These are phyloP conservation scores for Acleris sparsana DNA, from an alignment of 2,888 invertebrate genomes.

Conservation along the genomic window DNA sequence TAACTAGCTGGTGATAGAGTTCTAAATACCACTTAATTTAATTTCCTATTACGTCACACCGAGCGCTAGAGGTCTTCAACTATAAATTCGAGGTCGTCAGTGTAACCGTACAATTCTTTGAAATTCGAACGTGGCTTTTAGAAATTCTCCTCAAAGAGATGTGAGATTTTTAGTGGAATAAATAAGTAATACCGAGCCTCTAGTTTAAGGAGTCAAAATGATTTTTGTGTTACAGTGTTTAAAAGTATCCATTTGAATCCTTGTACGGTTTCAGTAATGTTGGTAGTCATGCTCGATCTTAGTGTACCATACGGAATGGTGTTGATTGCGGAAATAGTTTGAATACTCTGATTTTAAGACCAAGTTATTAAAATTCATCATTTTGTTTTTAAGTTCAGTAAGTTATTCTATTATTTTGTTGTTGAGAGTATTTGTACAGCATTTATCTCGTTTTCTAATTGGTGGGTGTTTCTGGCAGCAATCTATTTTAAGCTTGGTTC, in stretches of 20 bases:
- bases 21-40: slow-evolving; percentile 29
- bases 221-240: slow-evolving; percentile 16
- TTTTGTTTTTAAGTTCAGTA: slow-evolving; percentile 28
- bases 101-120: slow-evolving; percentile 25
- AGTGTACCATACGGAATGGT: slow-evolving; percentile 8
- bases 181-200: slow-evolving; percentile 63
- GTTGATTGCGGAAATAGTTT: slow-evolving; percentile 9
- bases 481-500: slow-evolving; percentile 23
- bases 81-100: slow-evolving; percentile 26
- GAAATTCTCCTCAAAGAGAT: slow-evolving; percentile 47
- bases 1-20: slow-evolving; percentile 25
- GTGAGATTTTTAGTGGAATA: slow-evolving; percentile 68
- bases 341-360: slow-evolving; percentile 21
- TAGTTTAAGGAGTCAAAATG: slow-evolving; percentile 42
- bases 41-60: slow-evolving; percentile 30
- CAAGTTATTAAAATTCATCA: slow-evolving; percentile 11
- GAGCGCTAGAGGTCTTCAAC: slow-evolving; percentile 27
- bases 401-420: slow-evolving; percentile 24
- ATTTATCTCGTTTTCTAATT: slow-evolving; percentile 29
- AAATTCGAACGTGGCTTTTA: slow-evolving; percentile 51
- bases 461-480: slow-evolving; percentile 14
- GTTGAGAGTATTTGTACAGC: slow-evolving; percentile 31
- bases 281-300: slow-evolving; percentile 19
- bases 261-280: slow-evolving; percentile 21
- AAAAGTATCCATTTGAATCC: slow-evolving; percentile 4